These are phyloP conservation scores for Mesorhabditis sp. DNA, from an alignment of 2,888 invertebrate genomes.

Conservation along the genomic window DNA sequence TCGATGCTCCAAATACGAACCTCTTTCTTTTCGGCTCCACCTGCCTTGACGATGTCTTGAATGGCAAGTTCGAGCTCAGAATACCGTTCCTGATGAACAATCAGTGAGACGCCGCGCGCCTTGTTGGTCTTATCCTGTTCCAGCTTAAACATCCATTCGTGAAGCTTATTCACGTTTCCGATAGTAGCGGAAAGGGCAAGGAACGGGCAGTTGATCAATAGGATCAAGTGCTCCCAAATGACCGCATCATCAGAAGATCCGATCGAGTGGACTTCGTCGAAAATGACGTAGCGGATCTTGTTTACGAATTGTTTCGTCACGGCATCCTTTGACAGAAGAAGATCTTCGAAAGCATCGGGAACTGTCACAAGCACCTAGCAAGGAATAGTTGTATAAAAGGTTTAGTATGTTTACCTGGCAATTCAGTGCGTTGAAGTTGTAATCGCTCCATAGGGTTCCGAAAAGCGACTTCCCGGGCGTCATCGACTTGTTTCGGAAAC, in stretches of 20 bases:
- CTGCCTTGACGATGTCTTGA: conserved; percentile 28
- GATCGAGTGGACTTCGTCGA: conserved; percentile 56
- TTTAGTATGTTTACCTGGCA: conserved; percentile 33
- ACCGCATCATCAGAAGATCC: conserved; percentile 50
- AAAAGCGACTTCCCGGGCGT: conserved; percentile 57
- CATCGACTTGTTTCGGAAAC: conserved; percentile 56
- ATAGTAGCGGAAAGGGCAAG: conserved; percentile 56
- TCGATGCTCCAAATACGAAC: neutral
- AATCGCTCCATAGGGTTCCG: conserved; percentile 51
- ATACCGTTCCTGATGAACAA: conserved; percentile 51
- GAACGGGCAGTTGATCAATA: conserved; percentile 55
- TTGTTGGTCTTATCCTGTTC: conserved; percentile 7
- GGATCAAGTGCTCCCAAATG: conserved; percentile 55
- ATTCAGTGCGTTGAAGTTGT: conserved; percentile 44
- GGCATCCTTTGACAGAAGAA: conserved; percentile 49
- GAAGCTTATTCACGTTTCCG: conserved; percentile 48
- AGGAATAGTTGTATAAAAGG: neutral
- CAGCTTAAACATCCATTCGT: conserved; percentile 39
- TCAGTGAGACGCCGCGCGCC: conserved; percentile 21
- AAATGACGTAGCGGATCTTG: conserved; percentile 53
- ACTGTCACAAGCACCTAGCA: conserved; percentile 49
- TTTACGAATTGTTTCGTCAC: conserved; percentile 49
- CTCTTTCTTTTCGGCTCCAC: neutral
- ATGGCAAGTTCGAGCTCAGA: conserved; percentile 55
- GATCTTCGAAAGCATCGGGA: conserved; percentile 49